phyloP scores from a whole-genome alignment of 1,140 invertebrate species.

The Conus betulinus region DNA sequence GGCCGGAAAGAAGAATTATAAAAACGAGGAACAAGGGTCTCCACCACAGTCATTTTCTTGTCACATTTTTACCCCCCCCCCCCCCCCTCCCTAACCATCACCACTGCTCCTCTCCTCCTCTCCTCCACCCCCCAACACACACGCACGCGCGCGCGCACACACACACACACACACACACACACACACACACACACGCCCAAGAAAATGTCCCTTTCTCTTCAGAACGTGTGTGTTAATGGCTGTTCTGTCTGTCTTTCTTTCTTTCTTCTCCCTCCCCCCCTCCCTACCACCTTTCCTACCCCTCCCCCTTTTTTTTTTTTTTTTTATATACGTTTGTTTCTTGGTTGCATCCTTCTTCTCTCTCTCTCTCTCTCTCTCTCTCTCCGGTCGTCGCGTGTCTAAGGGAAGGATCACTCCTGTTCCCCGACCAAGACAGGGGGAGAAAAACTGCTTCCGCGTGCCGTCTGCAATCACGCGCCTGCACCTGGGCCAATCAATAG shows the following conservation, averaged over 20 bases:
- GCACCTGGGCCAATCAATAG: slow-evolving; percentile 40
- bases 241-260: not conserved
- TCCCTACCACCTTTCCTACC: not conserved
- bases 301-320: too few relatives aligned
- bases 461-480: slow-evolving; percentile 35
- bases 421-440: not conserved
- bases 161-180: too few relatives aligned
- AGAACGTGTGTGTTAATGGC: not conserved
- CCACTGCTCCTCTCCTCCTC: not conserved
- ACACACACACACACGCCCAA: not conserved
- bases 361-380: not conserved
- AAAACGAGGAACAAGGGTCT: not conserved
- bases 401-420: not conserved
- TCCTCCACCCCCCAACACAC: not conserved
- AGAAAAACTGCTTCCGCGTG: slow-evolving; percentile 30
- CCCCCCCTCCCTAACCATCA: not conserved
- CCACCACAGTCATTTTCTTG: not conserved
- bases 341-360: not conserved
- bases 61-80: not conserved
- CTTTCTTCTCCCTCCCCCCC: too few relatives aligned
- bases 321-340: not conserved
- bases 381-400: not conserved
- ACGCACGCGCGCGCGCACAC: too few relatives aligned
- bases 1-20: not conserved
- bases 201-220: not conserved